Evolutionary conservation across 2,113 vertebrate species (phyloP).

Genomic region (Caranx ignobilis): DNA sequence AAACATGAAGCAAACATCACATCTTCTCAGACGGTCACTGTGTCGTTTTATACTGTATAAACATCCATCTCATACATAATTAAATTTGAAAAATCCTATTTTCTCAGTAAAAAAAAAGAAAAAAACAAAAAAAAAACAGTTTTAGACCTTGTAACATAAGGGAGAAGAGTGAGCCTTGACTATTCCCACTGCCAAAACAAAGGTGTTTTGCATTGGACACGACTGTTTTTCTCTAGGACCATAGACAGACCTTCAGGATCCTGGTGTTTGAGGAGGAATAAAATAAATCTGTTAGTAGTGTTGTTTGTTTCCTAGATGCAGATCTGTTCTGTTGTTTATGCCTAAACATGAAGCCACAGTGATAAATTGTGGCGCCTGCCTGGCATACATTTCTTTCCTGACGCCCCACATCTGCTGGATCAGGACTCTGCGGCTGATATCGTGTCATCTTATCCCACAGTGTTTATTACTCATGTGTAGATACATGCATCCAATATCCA

Average conservation of each 20-base stretch:
- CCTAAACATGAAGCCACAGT: not conserved
- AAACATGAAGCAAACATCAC: not conserved
- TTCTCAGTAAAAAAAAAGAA: not conserved
- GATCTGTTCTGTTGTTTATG: not conserved
- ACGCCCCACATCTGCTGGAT: not conserved
- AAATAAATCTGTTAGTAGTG: not conserved
- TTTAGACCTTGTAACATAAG: not conserved
- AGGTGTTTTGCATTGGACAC: no score
- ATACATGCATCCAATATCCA: not conserved
- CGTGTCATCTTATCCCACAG: not conserved
- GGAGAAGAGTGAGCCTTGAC: not conserved
- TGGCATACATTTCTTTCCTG: not conserved
- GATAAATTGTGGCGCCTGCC: not conserved
- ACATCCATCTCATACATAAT: no score
- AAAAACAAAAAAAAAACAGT: not conserved
- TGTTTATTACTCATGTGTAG: conserved; percentile 10
- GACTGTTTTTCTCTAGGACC: no score
- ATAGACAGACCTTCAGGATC: not conserved
- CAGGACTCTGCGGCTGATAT: not conserved
- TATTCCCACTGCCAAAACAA: not conserved
- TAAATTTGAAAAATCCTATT: no score
- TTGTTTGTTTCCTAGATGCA: not conserved
- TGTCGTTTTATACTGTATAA: not conserved
- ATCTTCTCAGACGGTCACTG: not conserved
- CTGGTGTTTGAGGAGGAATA: not conserved